Base-by-base conservation (phyloP, 1,140 invertebrate genomes). In the Calycopis cecrops region DNA sequence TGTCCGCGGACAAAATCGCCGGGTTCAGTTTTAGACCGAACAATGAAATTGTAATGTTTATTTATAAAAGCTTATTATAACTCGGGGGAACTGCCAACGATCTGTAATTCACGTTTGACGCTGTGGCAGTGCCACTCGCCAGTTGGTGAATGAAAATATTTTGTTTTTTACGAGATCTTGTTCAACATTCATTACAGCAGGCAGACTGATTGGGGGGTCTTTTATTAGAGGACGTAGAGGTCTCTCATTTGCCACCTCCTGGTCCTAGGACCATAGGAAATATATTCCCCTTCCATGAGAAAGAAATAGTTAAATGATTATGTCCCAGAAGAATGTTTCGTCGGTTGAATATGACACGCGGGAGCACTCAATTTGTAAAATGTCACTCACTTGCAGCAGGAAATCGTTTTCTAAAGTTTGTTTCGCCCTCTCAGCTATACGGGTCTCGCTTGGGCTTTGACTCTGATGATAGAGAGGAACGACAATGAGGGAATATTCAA, bases 391-490 rank as follows among this genome's bases (percentile, higher is more conserved):
- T 85, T 86, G 83, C 61, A 79, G 51, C 79, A 86, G 81, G 81
- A 85, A 85, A 76, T 65, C 80, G 77, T 79, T 83, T 57, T 83
- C 83, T 85, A 86, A 79, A 28, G 76, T 76, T 73, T 86, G 80
- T 85, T 86, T 86, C 63, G 83, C 83, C 71, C 83, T 77, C 81
- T 86, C 83, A 65, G 76, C 81, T 57, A 86, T 83, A 77, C 79
- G 81, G 71, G 78, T 85, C 77, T 80, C 83, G 82, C 81, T 77
- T 60, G 83, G 78, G 70, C 76, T 85, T 73, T 86, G 80, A 76
- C 65, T 84, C 83, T 84, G 82, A 83, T 74, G 84, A 84, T 44
- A 60, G 72, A 85, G 73, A 83, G 71, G 69, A 67, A 68, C 73
- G 58, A 71, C n/a, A 53, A 75, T 79, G 66, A 80, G 75, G 69